phyloP scores from a whole-genome alignment of 1,140 invertebrate species.

The Cepaea nemoralis region DNA sequence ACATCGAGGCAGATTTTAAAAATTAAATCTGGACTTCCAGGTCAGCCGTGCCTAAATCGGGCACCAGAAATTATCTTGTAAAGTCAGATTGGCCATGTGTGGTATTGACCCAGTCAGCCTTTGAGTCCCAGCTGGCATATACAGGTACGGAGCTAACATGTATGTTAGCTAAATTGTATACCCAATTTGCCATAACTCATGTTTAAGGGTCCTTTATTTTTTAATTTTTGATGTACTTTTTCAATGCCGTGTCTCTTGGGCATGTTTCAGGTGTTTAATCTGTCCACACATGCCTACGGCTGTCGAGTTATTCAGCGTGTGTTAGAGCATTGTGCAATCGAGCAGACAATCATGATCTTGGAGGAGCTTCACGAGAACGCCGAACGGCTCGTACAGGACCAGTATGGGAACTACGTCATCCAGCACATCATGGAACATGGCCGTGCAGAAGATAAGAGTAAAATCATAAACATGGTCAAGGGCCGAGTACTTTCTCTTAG shows the following conservation, averaged over 20 bases:
- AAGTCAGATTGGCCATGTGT: no score
- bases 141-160: no score
- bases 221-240: neutral
- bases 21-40: no score
- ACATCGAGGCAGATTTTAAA: no score
- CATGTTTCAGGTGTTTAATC: constrained; percentile 82
- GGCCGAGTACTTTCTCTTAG: constrained; percentile 95
- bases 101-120: no score
- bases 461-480: constrained; percentile 90
- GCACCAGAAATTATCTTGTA: no score
- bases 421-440: constrained; percentile 81
- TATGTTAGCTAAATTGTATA: no score
- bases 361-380: constrained; percentile 95
- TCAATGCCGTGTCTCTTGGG: no score
- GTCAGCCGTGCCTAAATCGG: no score
- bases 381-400: constrained; percentile 97
- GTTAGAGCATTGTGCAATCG: constrained; percentile 95
- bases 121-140: no score
- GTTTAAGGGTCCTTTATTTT: no score
- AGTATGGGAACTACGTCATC: constrained; percentile 99
- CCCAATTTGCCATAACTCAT: no score
- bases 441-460: constrained; percentile 93
- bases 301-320: constrained; percentile 99
- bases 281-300: constrained; percentile 99
- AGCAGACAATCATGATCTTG: constrained; percentile 95